phyloP scores from a whole-genome alignment of 2,888 invertebrate genomes.

The Scaptomyza reducta region DNA sequence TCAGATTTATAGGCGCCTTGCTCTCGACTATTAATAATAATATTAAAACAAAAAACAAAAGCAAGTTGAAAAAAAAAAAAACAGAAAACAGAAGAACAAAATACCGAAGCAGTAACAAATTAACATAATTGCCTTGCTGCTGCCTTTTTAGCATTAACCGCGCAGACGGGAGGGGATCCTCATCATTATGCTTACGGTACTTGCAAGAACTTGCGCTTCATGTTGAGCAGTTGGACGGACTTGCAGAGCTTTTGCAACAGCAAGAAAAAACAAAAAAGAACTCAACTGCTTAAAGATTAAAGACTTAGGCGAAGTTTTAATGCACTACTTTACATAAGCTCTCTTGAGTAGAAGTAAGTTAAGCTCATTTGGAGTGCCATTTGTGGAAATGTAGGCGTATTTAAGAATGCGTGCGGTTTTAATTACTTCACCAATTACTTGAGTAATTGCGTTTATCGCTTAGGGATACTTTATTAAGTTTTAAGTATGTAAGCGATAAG shows the following conservation, averaged over 20 bases:
- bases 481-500: not conserved
- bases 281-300: slow-evolving; percentile 1
- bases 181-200: slow-evolving; percentile 41
- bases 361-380: not conserved
- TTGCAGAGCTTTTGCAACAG: slow-evolving; percentile 29
- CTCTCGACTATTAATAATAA: slow-evolving; percentile 61
- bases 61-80: slow-evolving; percentile 11
- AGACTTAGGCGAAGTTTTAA: slow-evolving; percentile 24
- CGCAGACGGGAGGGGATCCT: slow-evolving; percentile 2
- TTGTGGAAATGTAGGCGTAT: not conserved
- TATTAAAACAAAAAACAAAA: slow-evolving; percentile 20
- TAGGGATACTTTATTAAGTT: not conserved
- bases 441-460: not conserved
- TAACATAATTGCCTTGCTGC: slow-evolving; percentile 67
- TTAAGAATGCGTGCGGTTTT: not conserved
- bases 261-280: not conserved
- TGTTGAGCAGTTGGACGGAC: slow-evolving; percentile 36
- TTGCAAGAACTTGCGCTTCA: slow-evolving; percentile 35
- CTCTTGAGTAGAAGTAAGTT: not conserved
- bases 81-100: slow-evolving; percentile 14
- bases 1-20: slow-evolving; percentile 66
- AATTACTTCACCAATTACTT: not conserved
- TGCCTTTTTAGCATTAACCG: slow-evolving; percentile 17
- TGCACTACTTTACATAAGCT: slow-evolving; percentile 31
- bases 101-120: slow-evolving; percentile 59